These are phyloP conservation scores for Acromyrmex charruanus DNA, from an alignment of 1,140 invertebrate species.

Conservation along the genomic window DNA sequence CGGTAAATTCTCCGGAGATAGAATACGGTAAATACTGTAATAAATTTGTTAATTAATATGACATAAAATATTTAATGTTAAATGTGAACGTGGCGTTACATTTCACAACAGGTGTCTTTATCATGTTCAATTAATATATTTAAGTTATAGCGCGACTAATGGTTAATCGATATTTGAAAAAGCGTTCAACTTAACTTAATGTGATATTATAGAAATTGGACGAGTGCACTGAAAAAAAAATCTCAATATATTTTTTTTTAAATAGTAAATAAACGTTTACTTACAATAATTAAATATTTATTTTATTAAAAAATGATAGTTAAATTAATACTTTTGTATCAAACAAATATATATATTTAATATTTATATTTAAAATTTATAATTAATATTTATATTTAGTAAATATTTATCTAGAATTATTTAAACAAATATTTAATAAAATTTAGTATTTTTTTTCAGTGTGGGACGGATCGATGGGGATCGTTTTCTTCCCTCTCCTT, in stretches of 20 bases:
- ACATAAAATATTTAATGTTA: constrained; percentile 19
- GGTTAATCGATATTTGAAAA: constrained; percentile 16
- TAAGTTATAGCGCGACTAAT: background rate
- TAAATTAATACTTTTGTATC: too few relatives aligned
- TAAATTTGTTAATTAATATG: constrained; percentile 12
- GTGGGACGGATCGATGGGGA: background rate
- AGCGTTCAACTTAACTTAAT: constrained; percentile 12
- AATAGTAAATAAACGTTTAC: too few relatives aligned
- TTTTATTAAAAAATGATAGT: too few relatives aligned
- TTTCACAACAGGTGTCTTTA: constrained; percentile 30
- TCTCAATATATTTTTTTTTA: too few relatives aligned
- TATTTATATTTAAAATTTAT: too few relatives aligned
- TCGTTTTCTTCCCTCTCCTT: constrained; percentile 32
- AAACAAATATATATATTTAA: background rate
- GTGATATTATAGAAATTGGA: constrained; percentile 2
- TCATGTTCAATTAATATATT: constrained; percentile 38
- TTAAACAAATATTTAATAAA: too few relatives aligned
- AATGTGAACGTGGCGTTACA: background rate
- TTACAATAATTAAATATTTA: too few relatives aligned
- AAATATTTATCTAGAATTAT: too few relatives aligned
- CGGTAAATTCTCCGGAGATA: background rate
- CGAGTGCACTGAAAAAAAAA: background rate
- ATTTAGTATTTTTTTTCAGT: too few relatives aligned
- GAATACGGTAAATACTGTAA: background rate
- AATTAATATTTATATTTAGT: too few relatives aligned